Conservation (phyloP, 2,888 invertebrate species). For the Drosophila nr. perissopoda region DNA sequence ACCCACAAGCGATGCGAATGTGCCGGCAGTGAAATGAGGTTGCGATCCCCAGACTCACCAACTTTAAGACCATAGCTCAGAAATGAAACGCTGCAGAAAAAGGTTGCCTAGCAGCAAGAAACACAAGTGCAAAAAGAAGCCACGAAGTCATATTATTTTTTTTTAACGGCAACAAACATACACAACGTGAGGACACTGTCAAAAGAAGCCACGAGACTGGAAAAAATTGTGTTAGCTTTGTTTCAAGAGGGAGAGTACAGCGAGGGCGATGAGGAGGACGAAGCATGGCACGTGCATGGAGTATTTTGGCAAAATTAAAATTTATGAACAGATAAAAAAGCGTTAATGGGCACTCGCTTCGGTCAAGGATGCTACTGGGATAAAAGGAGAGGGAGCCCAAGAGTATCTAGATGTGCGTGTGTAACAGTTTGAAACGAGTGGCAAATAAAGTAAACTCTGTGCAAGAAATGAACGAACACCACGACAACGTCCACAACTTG, state of each 20-base stretch:
- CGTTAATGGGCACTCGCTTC: constrained; percentile 74
- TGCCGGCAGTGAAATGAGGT: constrained; percentile 65
- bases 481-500: constrained; percentile 54
- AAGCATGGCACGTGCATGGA: constrained; percentile 70
- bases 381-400: neutral
- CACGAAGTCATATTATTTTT: constrained; percentile 71
- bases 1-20: constrained; percentile 61
- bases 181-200: constrained; percentile 13
- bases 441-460: constrained; percentile 54
- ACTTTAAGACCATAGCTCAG: constrained; percentile 41
- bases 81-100: constrained; percentile 48
- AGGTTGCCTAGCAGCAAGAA: constrained; percentile 39
- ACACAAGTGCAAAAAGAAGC: constrained; percentile 37
- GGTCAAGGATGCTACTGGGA: constrained; percentile 49
- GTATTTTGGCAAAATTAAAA: constrained; percentile 80
- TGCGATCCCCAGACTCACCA: constrained; percentile 55
- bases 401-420: constrained; percentile 41
- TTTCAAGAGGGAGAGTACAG: constrained; percentile 33
- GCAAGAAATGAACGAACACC: constrained; percentile 25
- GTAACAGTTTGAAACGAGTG: constrained; percentile 44
- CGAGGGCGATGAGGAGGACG: constrained; percentile 1
- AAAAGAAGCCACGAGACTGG: constrained; percentile 25
- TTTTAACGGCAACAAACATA: constrained; percentile 49
- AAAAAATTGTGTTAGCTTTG: constrained; percentile 60
- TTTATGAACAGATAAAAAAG: constrained; percentile 81